Evolutionary conservation across 37 sponge, comb jelly and placozoan species (phyloP), one percentile per base, ranked within the genome.

Genomic region (Halisarca cf. caerulea): DNA sequence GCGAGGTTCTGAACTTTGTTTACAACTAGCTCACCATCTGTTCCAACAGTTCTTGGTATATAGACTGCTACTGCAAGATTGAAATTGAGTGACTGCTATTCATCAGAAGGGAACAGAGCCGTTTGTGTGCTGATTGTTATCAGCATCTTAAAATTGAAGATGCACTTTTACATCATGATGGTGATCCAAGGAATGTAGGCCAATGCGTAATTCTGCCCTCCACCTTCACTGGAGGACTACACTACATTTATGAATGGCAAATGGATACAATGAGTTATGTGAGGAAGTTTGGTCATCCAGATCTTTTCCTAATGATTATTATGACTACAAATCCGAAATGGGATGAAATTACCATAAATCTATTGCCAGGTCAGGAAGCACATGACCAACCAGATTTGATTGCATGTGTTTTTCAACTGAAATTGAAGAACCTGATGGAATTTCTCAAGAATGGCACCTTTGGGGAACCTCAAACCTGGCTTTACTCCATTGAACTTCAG

Each of bases 261-360:
- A 84, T 89, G 79, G 92, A 91, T 66, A 81, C 92, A 33, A 85
- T 92, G 91, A 58, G 88, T 5, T 87, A 87, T 42, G 84, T 86
- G 8, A 15, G 72, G 1, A 89, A 91, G 39, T 72, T 39, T 58
- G 85, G 85, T 42, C 69, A 61, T 9, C 88, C 92, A 40, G 37
- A 81, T n/a, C 62, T 88, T 32, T 25, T 74, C 17, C 62, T 88
- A n/a, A 82, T 91, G 79, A 79, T 89, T 24, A 89, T 88, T 3
- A 58, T 80, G 25, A 91, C 92, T 14, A 83, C 89, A 60, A 91
- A 84, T 60, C 79, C 92, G 15, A 75, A 69, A 28, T 89, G 88
- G 84, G 82, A 72, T 38, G 88, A 91, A 58, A 91, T 91, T n/a
- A 60, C 44, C 17, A 47, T 24, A 23, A 79, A 85, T 28, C 74